Conservation (phyloP, 1,140 invertebrate species). For the Diabrotica virgifera region DNA sequence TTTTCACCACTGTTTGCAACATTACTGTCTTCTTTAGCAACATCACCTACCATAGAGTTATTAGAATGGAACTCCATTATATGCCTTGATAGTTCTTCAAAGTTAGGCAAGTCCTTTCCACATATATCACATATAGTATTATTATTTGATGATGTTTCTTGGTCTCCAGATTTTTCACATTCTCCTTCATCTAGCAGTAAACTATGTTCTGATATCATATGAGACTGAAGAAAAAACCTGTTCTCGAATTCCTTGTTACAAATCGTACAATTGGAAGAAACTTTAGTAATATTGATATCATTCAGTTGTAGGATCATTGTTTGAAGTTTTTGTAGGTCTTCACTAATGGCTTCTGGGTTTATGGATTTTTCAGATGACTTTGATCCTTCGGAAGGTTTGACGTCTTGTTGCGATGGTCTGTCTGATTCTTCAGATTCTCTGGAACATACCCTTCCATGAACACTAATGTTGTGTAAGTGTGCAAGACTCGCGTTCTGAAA, state of each 20-base stretch:
- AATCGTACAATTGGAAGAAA: conserved; percentile 55
- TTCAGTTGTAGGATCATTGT: conserved; percentile 90
- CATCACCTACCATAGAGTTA: conserved; percentile 28
- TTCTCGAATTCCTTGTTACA: conserved; percentile 64
- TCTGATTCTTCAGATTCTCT: conserved; percentile 28
- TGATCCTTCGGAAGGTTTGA: conserved; percentile 40
- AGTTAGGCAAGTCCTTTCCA: conserved; percentile 56
- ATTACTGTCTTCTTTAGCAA: conserved; percentile 26
- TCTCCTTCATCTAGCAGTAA: conserved; percentile 42
- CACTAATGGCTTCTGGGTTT: conserved; percentile 60
- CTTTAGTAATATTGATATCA: conserved; percentile 63
- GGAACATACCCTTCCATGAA: conserved; percentile 40
- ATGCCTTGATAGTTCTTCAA: conserved; percentile 58
- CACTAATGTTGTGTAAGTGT: conserved; percentile 50
- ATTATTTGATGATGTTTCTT: conserved; percentile 42
- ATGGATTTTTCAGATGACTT: conserved; percentile 31
- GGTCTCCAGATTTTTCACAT: conserved; percentile 40
- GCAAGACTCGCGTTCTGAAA: conserved; percentile 50
- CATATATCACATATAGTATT: conserved; percentile 54
- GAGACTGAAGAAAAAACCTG: conserved; percentile 56
- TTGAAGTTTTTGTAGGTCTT: conserved; percentile 84
- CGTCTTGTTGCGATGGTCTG: conserved; percentile 46
- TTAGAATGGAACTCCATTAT: conserved; percentile 55
- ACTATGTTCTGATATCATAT: conserved; percentile 61
- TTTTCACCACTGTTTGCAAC: conserved; percentile 22